Evolutionary conservation across 2,113 vertebrate genomes (phyloP), one percentile per base, ranked within the genome.

Genomic region (Columba janthina): DNA sequence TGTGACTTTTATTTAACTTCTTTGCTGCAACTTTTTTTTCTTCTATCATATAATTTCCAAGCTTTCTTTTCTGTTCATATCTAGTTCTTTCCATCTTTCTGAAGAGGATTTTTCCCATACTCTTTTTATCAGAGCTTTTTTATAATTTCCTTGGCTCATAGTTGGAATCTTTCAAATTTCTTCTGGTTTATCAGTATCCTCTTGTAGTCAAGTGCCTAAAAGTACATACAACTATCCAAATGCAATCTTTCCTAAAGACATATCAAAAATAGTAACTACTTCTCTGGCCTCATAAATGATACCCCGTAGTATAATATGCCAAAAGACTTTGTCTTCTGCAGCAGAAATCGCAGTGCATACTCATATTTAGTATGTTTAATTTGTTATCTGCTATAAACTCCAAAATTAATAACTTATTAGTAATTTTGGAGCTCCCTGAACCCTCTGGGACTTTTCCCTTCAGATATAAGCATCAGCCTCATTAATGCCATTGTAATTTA

Each of bases 381-480:
- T 94, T 93, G 76, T 95, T 95, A 96, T 96, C 95, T 95, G 34
- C 71, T 86, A 91, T 66, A 86, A 89, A 78, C 56, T 91, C 34
- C 38, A 87, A 96, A 93, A 97, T 96, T 93, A 96, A 70, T 87
- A 95, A 92, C 58, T 90, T 93, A 95, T 73, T 95, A 96, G 92
- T 80, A 95, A 90, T 71, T 93, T 82, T 44, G 56, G 70, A 89
- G 53, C 77, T 89, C 74, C 29, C 19, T 12, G 51, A 89, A 71
- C 80, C 90, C 89, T 91, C 80, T 91, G 93, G 90, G 90, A 80
- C 32, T 85, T 95, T 64, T 85, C 73, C 51, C 38, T 96, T 96
- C 91, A 93, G 61, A 85, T 92, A 87, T 66, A 93, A 79, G 40
- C 64, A 75, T 88, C 73, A 67, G 54, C 16, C 53, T 96, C 84